Evolutionary conservation across 53 echinoderm and acorn worm genomes (phyloP).

Genomic region (Apostichopus leukothele): DNA sequence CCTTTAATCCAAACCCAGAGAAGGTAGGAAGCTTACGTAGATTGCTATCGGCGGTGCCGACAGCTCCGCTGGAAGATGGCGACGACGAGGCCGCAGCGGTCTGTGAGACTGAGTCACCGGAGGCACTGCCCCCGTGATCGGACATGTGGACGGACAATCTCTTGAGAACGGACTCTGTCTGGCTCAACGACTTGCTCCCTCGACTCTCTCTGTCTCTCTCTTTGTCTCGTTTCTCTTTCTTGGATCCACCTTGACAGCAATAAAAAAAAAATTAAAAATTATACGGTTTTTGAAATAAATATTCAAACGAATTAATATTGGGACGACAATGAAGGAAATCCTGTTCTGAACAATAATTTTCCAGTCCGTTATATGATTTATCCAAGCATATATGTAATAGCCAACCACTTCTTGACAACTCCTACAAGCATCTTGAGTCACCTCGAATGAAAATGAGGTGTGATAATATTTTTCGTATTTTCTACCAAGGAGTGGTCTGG

Average conservation of each 20-base stretch:
- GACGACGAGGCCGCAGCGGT: background rate
- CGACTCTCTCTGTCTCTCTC: constrained; percentile 25
- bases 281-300: background rate
- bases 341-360: no score
- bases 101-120: background rate
- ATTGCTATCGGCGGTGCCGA: background rate
- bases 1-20: no score
- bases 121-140: background rate
- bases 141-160: constrained; percentile 28
- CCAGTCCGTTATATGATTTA: no score
- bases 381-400: no score
- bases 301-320: background rate
- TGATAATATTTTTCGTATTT: no score
- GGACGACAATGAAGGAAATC: background rate
- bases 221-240: constrained; percentile 29
- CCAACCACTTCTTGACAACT: no score
- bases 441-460: no score
- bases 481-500: no score
- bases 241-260: constrained; percentile 8
- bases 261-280: background rate
- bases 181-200: background rate
- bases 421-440: no score
- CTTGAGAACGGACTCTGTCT: constrained; percentile 14
- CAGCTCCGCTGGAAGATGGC: background rate
- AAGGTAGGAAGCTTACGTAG: background rate